These are phyloP conservation scores for Cybosia mesomella DNA, from an alignment of 2,888 invertebrate species.

Conservation along the genomic window DNA sequence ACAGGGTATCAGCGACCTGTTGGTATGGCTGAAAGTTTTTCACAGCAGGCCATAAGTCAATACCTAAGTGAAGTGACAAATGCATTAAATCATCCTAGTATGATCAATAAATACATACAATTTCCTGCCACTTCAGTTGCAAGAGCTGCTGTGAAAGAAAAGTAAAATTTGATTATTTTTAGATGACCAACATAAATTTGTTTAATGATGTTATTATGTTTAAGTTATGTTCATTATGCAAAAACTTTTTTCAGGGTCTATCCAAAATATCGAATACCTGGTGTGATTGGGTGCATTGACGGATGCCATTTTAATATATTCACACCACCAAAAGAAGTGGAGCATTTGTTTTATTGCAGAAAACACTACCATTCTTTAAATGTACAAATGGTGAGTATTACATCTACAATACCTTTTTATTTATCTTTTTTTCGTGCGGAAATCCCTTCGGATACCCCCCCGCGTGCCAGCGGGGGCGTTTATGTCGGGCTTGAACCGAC, in stretches of 20 bases:
- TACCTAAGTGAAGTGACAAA: background rate
- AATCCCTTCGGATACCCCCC: no score
- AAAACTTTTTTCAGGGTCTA: slow-evolving; percentile 5
- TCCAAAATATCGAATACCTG: background rate
- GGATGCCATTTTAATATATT: slow-evolving; percentile 6
- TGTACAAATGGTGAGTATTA: no score
- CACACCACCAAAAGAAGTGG: background rate
- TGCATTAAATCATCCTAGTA: no score
- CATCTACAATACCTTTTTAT: no score
- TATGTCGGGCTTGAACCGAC: no score
- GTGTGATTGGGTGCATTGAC: background rate
- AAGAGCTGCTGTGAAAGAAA: background rate
- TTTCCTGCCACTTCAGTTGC: slow-evolving; percentile 11
- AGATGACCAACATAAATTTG: no score
- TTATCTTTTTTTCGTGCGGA: no score
- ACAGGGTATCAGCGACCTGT: slow-evolving; percentile 14
- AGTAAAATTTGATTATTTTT: no score
- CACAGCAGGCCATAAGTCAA: background rate
- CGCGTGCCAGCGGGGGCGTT: no score
- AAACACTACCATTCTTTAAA: background rate
- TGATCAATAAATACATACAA: slow-evolving; percentile 4
- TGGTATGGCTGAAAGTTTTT: slow-evolving; percentile 3
- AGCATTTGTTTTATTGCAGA: background rate
- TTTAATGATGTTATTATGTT: no score
- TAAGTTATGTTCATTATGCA: background rate